phyloP scores from a whole-genome alignment of 2,888 invertebrate species.

The Polia nebulosa region DNA sequence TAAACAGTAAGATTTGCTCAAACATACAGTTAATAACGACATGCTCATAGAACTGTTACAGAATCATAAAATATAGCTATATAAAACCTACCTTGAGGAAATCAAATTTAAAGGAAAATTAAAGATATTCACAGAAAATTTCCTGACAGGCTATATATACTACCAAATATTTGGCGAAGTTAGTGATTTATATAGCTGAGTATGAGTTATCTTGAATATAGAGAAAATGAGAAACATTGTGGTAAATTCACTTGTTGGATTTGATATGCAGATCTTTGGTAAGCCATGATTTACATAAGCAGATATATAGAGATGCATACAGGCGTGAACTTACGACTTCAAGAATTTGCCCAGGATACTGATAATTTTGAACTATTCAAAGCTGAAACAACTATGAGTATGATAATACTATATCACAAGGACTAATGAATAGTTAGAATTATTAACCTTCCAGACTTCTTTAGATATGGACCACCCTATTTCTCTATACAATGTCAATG shows the following conservation, averaged over 20 bases:
- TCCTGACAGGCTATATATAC: constrained; percentile 47
- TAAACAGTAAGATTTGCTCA: constrained; percentile 50
- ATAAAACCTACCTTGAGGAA: constrained; percentile 46
- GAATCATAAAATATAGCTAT: constrained; percentile 55
- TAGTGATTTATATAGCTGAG: constrained; percentile 50
- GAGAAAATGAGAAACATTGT: constrained; percentile 55
- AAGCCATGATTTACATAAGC: constrained; percentile 59
- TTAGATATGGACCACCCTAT: constrained; percentile 56
- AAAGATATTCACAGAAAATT: constrained; percentile 48
- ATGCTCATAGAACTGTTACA: constrained; percentile 48
- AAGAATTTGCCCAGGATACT: constrained; percentile 58
- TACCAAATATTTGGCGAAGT: constrained; percentile 54
- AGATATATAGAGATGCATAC: constrained; percentile 55
- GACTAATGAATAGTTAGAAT: constrained; percentile 62
- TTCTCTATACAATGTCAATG: constrained; percentile 49
- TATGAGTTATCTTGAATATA: constrained; percentile 54
- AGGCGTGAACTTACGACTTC: constrained; percentile 50
- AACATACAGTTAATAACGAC: constrained; percentile 40
- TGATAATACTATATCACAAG: constrained; percentile 55
- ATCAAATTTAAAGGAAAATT: constrained; percentile 50
- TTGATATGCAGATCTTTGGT: constrained; percentile 55
- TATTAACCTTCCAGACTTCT: constrained; percentile 57
- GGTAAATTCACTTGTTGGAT: constrained; percentile 52
- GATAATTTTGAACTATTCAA: constrained; percentile 58
- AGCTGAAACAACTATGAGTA: constrained; percentile 54